phyloP scores from a whole-genome alignment of 2,888 invertebrate species.

The Himalopsyche anomala region DNA sequence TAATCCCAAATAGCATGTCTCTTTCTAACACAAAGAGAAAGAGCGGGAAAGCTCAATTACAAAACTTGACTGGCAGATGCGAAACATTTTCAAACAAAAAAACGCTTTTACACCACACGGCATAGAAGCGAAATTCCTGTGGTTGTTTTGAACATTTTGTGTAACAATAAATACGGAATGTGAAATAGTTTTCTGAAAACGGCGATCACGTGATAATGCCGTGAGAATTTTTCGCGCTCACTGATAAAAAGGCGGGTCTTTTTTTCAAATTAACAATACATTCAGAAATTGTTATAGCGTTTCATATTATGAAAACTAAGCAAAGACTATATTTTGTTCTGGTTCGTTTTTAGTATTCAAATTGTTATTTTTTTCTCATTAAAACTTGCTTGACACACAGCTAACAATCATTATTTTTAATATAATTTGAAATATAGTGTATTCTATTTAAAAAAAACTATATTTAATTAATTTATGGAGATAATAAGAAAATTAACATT shows the following conservation, averaged over 20 bases:
- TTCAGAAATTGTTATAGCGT: neutral
- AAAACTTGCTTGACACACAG: too few species aligned
- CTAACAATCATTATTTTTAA: too few species aligned
- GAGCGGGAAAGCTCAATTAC: constrained; percentile 62
- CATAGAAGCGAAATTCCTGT: constrained; percentile 32
- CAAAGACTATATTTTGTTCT: too few species aligned
- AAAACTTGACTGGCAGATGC: constrained; percentile 61
- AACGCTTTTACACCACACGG: constrained; percentile 24
- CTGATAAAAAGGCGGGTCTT: constrained; percentile 16
- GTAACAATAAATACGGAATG: constrained; percentile 64
- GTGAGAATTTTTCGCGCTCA: constrained; percentile 54
- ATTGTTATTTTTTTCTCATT: too few species aligned
- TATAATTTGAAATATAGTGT: too few species aligned
- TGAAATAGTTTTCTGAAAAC: constrained; percentile 62
- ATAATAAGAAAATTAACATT: too few species aligned
- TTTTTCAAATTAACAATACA: constrained; percentile 28
- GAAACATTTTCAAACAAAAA: constrained; percentile 49
- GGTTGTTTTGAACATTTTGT: constrained; percentile 48
- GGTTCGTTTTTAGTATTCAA: too few species aligned
- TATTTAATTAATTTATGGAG: too few species aligned
- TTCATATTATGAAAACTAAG: constrained; percentile 13
- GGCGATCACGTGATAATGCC: constrained; percentile 63
- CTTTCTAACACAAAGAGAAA: constrained; percentile 49
- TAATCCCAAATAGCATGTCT: constrained; percentile 62
- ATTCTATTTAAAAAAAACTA: too few species aligned